phyloP scores from a whole-genome alignment of 2,888 invertebrate genomes.

The Sarcophaga caerulescens region DNA sequence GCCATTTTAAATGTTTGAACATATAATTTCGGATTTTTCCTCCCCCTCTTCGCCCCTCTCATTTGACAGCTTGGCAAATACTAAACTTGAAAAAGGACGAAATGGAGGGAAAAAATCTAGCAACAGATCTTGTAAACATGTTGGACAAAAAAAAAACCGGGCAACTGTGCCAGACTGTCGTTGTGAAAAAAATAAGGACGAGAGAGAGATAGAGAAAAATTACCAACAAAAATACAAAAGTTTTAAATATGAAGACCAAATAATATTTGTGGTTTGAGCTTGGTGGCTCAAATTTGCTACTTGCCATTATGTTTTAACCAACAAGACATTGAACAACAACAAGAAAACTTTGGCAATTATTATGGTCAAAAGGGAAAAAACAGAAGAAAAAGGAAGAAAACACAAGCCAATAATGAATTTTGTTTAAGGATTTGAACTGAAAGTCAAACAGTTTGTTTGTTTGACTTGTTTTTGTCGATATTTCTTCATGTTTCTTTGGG shows the following conservation, averaged over 20 bases:
- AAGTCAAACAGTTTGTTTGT: constrained; percentile 14
- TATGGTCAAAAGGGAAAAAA: constrained; percentile 1
- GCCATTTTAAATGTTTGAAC: constrained; percentile 52
- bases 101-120: no score
- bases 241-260: constrained; percentile 66
- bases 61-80: no score
- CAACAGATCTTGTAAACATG: no score
- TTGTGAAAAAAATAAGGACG: no score
- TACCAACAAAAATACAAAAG: constrained; percentile 18
- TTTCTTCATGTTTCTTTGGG: not conserved
- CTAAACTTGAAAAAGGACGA: no score
- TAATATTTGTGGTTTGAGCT: constrained; percentile 65
- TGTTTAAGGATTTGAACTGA: constrained; percentile 33
- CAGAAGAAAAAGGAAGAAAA: not conserved
- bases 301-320: not conserved
- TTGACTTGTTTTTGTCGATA: constrained; percentile 24
- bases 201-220: not conserved
- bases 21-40: no score
- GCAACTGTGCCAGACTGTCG: no score
- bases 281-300: constrained; percentile 30
- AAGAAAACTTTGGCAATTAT: constrained; percentile 66
- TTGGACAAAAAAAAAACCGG: no score
- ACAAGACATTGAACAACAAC: constrained; percentile 17
- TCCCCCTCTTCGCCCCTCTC: no score
- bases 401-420: constrained; percentile 57